A percentile compares a stretch with the other conserved stretches of the same genome.
phyloP scores from a whole-genome alignment of 2,797 vertebrate species.

The Pseudomugil gertrudae region DNA sequence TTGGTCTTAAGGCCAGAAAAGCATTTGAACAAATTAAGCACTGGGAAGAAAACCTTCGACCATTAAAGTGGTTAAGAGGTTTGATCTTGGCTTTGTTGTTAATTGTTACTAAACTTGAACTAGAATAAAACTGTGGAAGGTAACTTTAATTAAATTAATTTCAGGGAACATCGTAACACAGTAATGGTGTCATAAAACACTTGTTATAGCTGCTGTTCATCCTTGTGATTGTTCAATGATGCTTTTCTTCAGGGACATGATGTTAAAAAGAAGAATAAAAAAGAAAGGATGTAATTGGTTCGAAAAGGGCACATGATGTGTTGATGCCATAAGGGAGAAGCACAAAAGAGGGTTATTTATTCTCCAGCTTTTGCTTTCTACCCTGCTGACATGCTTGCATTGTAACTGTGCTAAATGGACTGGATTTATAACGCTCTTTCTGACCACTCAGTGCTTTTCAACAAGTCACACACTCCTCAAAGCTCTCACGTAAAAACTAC shows the following conservation, averaged over 20 bases:
- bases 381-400: slow-evolving; percentile 42
- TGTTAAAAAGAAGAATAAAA: slow-evolving; percentile 45
- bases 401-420: slow-evolving; percentile 15
- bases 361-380: slow-evolving; percentile 42
- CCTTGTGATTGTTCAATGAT: slow-evolving; percentile 84
- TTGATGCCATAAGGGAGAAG: slow-evolving; percentile 63
- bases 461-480: not conserved
- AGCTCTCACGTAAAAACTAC: too few relatives aligned
- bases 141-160: slow-evolving; percentile 98
- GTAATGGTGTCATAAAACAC: slow-evolving; percentile 91
- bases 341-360: slow-evolving; percentile 65
- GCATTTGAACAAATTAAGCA: slow-evolving; percentile 20
- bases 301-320: slow-evolving; percentile 77
- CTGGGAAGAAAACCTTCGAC: slow-evolving; percentile 46
- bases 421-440: not conserved
- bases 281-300: slow-evolving; percentile 75
- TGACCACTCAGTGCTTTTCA: not conserved
- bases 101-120: slow-evolving; percentile 90
- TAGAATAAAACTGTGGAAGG: slow-evolving; percentile 85
- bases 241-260: slow-evolving; percentile 78
- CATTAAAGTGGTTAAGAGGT: slow-evolving; percentile 51
- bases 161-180: slow-evolving; percentile 88
- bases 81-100: slow-evolving; percentile 63
- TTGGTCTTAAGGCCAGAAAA: slow-evolving; percentile 31
- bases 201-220: slow-evolving; percentile 85